Evolutionary conservation across 1,140 invertebrate genomes (phyloP).

Genomic region (Colletes latitarsis): DNA sequence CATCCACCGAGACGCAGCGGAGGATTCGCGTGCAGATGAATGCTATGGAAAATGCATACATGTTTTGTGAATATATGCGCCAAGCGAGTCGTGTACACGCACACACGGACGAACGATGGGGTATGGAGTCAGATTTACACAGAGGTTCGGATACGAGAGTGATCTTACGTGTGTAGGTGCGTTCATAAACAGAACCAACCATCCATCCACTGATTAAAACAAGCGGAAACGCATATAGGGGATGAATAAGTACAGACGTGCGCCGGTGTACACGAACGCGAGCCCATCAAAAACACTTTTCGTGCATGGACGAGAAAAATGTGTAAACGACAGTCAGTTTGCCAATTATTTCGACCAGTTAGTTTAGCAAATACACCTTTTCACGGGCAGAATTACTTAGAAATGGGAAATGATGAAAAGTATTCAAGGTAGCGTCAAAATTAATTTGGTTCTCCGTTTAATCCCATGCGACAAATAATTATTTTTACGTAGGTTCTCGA

Average conservation of each 20-base stretch:
- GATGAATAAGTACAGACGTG: slow-evolving; percentile 29
- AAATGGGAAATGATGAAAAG: neutral
- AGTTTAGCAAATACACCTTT: neutral
- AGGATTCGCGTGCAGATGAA: slow-evolving; percentile 26
- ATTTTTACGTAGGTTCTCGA: no score
- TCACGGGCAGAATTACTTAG: neutral
- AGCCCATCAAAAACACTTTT: slow-evolving; percentile 31
- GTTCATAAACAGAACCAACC: slow-evolving; percentile 43
- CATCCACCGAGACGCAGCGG: slow-evolving; percentile 1
- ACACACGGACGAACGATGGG: neutral
- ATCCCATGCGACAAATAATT: no score
- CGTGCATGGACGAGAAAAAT: slow-evolving; percentile 8
- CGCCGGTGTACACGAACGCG: neutral
- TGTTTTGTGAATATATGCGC: slow-evolving; percentile 27
- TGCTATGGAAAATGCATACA: neutral
- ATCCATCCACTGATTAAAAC: slow-evolving; percentile 49
- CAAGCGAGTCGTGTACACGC: slow-evolving; percentile 11
- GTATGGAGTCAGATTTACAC: neutral
- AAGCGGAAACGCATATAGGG: slow-evolving; percentile 25
- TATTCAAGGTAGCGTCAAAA: neutral
- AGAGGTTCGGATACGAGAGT: no score
- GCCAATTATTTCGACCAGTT: neutral
- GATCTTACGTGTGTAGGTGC: neutral
- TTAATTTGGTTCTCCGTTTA: neutral
- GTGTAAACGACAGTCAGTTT: slow-evolving; percentile 24